A percentile compares a stretch with the other conserved stretches of the same genome.
Conservation (phyloP, 2,797 vertebrate genomes). For the Melanotaenia nigrans region DNA sequence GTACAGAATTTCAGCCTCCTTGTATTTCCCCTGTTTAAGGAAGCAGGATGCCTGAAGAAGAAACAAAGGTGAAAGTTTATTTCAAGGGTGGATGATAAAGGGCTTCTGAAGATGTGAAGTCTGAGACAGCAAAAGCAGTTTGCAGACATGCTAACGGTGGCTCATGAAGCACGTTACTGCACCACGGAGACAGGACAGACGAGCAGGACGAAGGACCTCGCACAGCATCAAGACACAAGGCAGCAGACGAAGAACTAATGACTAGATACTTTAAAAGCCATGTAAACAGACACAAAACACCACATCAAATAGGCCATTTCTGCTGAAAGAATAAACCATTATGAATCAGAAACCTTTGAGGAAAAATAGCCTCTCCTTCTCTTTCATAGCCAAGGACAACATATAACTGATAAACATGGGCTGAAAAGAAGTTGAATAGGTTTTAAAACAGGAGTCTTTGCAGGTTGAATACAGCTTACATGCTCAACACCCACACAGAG, state of each 20-base stretch:
- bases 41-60: conserved; percentile 93
- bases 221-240: not conserved
- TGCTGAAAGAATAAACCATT: not conserved
- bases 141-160: not conserved
- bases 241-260: conserved; percentile 2
- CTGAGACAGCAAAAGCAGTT: not conserved
- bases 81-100: conserved; percentile 39
- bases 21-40: conserved; percentile 98
- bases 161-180: conserved; percentile 23
- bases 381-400: not conserved
- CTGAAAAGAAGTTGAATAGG: not conserved
- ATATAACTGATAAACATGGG: not conserved
- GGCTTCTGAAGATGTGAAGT: conserved; percentile 14
- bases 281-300: not conserved
- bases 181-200: conserved; percentile 15
- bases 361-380: not conserved
- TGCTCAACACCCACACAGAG: conserved; percentile 3
- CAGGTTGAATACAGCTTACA: conserved; percentile 4
- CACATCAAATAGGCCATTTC: not conserved
- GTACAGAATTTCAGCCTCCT: conserved; percentile 95
- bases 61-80: conserved; percentile 23
- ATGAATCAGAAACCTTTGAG: not conserved
- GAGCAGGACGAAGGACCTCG: not conserved
- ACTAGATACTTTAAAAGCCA: not conserved
- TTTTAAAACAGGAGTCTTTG: conserved; percentile 11